Evolutionary conservation across 2,113 vertebrate species (phyloP).

Genomic region (Tympanuchus pallidicinctus): DNA sequence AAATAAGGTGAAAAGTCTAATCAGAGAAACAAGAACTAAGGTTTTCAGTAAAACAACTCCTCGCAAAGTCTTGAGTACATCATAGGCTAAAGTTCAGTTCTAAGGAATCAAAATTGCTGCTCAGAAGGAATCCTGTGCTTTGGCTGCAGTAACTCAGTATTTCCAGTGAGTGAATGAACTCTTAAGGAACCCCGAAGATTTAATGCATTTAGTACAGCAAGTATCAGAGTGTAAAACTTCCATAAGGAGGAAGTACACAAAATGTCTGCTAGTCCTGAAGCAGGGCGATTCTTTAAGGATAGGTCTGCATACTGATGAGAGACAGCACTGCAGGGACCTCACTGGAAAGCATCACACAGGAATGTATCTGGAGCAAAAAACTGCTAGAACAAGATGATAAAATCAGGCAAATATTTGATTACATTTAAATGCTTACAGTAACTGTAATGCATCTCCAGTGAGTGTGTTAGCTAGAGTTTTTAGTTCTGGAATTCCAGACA

Average conservation of each 20-base stretch:
- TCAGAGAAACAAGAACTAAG: not conserved
- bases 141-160: not conserved
- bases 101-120: not conserved
- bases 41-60: not conserved
- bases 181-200: not conserved
- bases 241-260: not conserved
- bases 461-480: not conserved
- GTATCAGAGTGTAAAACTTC: not conserved
- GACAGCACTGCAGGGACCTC: not conserved
- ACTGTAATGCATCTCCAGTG: not conserved
- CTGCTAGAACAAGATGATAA: not conserved
- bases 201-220: not conserved
- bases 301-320: not conserved
- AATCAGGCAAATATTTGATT: not conserved
- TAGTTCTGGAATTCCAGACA: not conserved
- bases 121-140: not conserved
- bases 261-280: not conserved
- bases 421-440: not conserved
- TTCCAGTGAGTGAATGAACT: not conserved
- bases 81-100: not conserved
- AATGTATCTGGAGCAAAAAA: not conserved
- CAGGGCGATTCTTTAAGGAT: not conserved
- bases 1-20: not conserved
- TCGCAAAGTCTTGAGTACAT: not conserved
- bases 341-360: not conserved